A percentile compares a stretch with the other conserved stretches of the same genome.
Conservation (phyloP, 1,140 invertebrate species). For the Ruditapes philippinarum region DNA sequence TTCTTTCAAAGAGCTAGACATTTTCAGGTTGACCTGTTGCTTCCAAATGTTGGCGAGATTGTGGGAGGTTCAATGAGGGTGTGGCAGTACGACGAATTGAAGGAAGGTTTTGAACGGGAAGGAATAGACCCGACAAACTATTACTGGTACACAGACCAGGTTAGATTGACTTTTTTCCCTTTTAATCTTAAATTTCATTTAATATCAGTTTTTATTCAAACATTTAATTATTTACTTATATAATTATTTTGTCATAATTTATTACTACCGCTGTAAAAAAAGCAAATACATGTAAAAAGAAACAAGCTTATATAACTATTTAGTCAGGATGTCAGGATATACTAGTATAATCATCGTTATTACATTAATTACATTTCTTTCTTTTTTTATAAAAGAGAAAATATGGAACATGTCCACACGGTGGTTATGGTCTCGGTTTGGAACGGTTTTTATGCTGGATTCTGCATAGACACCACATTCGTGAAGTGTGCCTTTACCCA, state of each 20-base stretch:
- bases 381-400: constrained; percentile 90
- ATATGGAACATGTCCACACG: constrained; percentile 98
- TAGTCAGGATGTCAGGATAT: too few species aligned
- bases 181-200: not conserved
- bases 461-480: constrained; percentile 97
- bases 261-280: too few species aligned
- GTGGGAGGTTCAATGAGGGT: constrained; percentile 99
- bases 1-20: too few species aligned
- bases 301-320: too few species aligned
- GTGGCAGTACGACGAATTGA: constrained; percentile 94
- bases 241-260: too few species aligned
- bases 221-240: too few species aligned
- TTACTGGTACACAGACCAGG: constrained; percentile 99
- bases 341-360: too few species aligned
- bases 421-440: constrained; percentile 98
- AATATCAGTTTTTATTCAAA: too few species aligned
- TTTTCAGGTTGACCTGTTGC: constrained; percentile 93
- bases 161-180: too few species aligned
- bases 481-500: constrained; percentile 99
- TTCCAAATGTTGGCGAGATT: constrained; percentile 99
- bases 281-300: too few species aligned
- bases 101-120: constrained; percentile 95
- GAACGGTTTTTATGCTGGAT: constrained; percentile 99
- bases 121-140: constrained; percentile 98
- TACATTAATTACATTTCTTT: not conserved